Percentiles rank a stretch among this genome's conserved stretches.
These are phyloP conservation scores for Dendrocincla fuliginosa DNA, from an alignment of 2,797 vertebrate genomes.

Conservation along the genomic window DNA sequence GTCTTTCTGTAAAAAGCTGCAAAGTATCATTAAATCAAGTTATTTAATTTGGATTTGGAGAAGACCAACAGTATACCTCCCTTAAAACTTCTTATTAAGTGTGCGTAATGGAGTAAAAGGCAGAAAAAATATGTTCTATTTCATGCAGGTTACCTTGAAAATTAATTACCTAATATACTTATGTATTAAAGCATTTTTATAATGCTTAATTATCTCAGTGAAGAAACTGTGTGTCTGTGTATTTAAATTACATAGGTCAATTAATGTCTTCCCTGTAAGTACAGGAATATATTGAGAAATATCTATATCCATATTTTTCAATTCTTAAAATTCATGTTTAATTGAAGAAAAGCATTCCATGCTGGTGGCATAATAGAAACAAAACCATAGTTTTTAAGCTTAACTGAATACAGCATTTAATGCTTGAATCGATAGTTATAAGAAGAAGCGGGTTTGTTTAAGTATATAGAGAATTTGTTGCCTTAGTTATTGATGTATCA, in stretches of 20 bases:
- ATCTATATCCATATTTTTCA: neutral
- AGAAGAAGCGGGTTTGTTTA: neutral
- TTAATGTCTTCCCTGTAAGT: neutral
- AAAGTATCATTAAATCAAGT: neutral
- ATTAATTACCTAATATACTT: neutral
- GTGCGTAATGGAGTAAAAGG: neutral
- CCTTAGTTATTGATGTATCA: neutral
- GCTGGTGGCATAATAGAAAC: neutral
- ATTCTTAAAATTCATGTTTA: neutral
- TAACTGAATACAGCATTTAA: neutral
- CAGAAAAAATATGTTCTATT: neutral
- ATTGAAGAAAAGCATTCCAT: neutral
- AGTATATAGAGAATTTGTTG: neutral
- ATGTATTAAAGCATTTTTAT: neutral
- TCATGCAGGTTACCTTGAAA: neutral
- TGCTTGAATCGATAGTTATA: neutral
- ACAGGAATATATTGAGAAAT: neutral
- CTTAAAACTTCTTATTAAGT: neutral
- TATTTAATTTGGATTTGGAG: neutral
- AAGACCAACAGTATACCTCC: neutral
- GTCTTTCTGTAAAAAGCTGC: neutral
- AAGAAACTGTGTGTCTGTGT: neutral
- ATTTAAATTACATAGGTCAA: neutral
- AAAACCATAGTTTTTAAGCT: neutral
- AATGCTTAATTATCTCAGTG: neutral